Conservation (phyloP, 1,140 invertebrate genomes). For the Drosophila willistoni region DNA sequence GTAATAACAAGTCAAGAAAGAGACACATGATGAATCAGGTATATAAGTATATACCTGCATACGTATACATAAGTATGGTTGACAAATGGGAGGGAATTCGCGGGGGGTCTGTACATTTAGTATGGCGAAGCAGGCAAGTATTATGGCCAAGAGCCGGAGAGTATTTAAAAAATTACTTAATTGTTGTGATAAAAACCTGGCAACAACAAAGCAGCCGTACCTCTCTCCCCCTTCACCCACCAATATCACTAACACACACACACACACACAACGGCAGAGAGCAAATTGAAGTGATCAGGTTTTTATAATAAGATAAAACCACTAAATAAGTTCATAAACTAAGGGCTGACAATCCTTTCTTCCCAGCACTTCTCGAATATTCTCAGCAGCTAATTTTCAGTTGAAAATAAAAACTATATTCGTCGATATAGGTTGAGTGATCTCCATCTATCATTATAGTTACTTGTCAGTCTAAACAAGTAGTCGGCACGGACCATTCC, state of each 20-base stretch:
- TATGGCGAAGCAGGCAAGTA: constrained; percentile 6
- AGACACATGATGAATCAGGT: constrained; percentile 16
- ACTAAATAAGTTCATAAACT: not conserved
- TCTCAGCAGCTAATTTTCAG: too few relatives aligned
- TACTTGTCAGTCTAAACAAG: too few relatives aligned
- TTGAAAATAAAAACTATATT: too few relatives aligned
- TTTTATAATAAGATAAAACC: not conserved
- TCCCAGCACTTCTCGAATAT: too few relatives aligned
- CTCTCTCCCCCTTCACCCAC: constrained; percentile 13
- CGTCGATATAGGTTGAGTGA: too few relatives aligned
- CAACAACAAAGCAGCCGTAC: constrained; percentile 40
- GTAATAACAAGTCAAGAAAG: constrained; percentile 9
- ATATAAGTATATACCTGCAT: constrained; percentile 44
- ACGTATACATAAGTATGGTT: constrained; percentile 66
- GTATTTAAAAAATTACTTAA: constrained; percentile 82
- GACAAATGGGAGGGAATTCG: constrained; percentile 7
- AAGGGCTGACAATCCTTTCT: too few relatives aligned
- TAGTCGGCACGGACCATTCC: too few relatives aligned
- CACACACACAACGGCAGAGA: constrained; percentile 18
- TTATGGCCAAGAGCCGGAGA: constrained; percentile 64
- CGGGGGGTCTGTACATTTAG: constrained; percentile 1
- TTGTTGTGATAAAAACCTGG: constrained; percentile 74
- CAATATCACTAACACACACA: too few relatives aligned
- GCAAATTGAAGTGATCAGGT: constrained; percentile 24
- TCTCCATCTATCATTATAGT: too few relatives aligned